These are phyloP conservation scores for Pherbina coryleti DNA, from an alignment of 2,888 invertebrate genomes.

Conservation along the genomic window DNA sequence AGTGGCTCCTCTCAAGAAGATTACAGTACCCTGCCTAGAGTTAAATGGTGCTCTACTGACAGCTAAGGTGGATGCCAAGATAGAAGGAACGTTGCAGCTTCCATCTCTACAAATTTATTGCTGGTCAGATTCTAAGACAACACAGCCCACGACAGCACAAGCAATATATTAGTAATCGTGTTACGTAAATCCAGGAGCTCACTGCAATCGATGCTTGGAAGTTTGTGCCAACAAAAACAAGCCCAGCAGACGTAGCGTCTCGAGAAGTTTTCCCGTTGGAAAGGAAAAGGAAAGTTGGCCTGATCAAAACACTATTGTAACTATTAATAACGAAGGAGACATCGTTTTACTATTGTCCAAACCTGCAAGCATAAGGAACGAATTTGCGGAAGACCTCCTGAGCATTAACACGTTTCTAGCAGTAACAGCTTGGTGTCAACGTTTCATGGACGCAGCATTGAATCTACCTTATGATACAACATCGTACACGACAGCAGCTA, in stretches of 20 bases:
- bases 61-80: constrained; percentile 27
- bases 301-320: too few relatives aligned
- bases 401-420: too few relatives aligned
- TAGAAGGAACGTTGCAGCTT: constrained; percentile 15
- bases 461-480: neutral
- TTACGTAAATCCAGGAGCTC: constrained; percentile 14
- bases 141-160: constrained; percentile 36
- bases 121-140: constrained; percentile 36
- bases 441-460: neutral
- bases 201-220: neutral
- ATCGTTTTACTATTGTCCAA: too few relatives aligned
- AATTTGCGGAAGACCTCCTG: too few relatives aligned
- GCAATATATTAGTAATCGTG: constrained; percentile 35
- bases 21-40: too few relatives aligned
- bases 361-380: too few relatives aligned
- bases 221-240: neutral
- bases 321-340: too few relatives aligned
- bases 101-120: too few relatives aligned
- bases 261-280: constrained; percentile 16
- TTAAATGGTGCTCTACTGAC: constrained; percentile 41
- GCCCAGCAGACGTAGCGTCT: constrained; percentile 15
- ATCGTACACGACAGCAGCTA: too few relatives aligned
- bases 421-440: too few relatives aligned
- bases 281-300: too few relatives aligned
- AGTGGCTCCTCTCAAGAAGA: too few relatives aligned